Evolutionary conservation across 1,140 invertebrate genomes (phyloP), one percentile per base, ranked within the genome.

Genomic region (Parasteatoda tepidariorum): DNA sequence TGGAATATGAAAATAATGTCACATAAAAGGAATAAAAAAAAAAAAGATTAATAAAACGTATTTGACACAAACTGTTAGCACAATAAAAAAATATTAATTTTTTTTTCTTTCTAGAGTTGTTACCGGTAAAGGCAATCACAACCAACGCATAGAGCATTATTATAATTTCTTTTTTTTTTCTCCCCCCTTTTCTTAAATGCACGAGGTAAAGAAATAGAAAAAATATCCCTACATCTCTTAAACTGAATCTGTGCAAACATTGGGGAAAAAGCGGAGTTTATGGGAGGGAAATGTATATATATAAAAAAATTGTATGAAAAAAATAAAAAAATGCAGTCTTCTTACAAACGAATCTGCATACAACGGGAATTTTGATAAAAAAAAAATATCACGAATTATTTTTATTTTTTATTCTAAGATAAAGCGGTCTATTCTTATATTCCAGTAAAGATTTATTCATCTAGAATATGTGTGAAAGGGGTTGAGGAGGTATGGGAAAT

Each of bases 341-440:
- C 34, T 71, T 70, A 22, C 78, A 82, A 83, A 83, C 81, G 81
- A 83, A 83, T 83, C 81, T 83, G 68, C 81, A 83, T 83, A 83
- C 68, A 83, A n/a, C 2, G 81, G 33, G 54, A 83, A 71, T 71
- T 83, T 55, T 67, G 34, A 28, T 22, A 26, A 18, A 30, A 59
- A 31, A 41, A 59, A 57, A 74, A 33, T n/a, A n/a, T n/a, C n/a
- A n/a, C n/a, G n/a, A n/a, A n/a, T n/a, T n/a, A n/a, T n/a, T n/a
- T 15, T 48, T 9, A 33, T 30, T 15, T 59, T 79, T 79, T 38
- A 54, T 34, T 30, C 33, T 68, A 34, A 55, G n/a, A 68, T 57
- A 71, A 71, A 48, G 30, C 67, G 38, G 30, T 70, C 38, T 67
- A 82, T 71, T 61, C 66, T 68, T 61, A 48, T 54, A 82, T 24